Evolutionary conservation across 2,113 vertebrate species (phyloP).

Genomic region (Genyomyrus donnyi): DNA sequence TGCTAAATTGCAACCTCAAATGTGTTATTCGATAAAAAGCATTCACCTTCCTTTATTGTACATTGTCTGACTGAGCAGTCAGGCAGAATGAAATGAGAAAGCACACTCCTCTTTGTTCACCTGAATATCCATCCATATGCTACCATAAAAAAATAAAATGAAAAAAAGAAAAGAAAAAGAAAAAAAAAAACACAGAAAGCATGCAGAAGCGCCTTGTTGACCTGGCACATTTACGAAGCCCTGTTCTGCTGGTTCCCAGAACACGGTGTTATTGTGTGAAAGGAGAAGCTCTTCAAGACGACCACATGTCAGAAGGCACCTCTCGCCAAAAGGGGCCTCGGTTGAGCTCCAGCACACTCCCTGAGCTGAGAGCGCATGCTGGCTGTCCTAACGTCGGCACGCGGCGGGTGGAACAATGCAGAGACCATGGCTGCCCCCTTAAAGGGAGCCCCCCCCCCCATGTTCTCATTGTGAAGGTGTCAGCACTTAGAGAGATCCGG

Average conservation of each 20-base stretch:
- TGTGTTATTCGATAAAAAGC: conserved; percentile 4
- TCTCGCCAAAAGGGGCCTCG: not conserved
- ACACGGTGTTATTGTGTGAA: not conserved
- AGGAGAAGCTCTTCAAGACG: not conserved
- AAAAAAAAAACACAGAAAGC: not conserved
- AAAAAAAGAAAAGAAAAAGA: not conserved
- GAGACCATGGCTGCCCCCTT: not conserved
- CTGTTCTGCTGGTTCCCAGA: not conserved
- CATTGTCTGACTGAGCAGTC: not conserved
- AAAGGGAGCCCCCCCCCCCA: not conserved
- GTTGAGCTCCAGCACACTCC: not conserved
- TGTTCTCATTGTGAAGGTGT: not conserved
- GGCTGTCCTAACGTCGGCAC: not conserved
- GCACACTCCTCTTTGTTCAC: not conserved
- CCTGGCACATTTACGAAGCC: not conserved
- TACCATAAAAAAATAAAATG: not conserved
- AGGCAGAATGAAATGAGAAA: not conserved
- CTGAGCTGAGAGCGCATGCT: not conserved
- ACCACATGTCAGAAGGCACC: not conserved
- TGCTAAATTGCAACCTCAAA: conserved; percentile 1
- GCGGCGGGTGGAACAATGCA: not conserved
- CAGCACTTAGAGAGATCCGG: not conserved
- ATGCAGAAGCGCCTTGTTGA: not conserved
- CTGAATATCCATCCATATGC: not conserved
- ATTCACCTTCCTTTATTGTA: not conserved